Evolutionary conservation across 2,797 vertebrate species (phyloP).

Genomic region (Anolis apletophallus): DNA sequence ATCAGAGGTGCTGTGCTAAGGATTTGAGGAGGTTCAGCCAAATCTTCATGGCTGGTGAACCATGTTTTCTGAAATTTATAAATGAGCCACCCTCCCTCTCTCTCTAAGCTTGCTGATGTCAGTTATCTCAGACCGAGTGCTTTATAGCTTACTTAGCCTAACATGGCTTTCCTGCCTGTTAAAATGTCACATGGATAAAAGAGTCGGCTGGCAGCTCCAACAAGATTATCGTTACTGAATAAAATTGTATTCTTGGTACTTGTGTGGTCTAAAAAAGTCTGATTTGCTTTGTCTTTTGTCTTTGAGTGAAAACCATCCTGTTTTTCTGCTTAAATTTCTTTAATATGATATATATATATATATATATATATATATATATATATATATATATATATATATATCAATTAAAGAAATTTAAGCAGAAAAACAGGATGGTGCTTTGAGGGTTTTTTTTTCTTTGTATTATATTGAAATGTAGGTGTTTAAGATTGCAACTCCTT

Average conservation of each 20-base stretch:
- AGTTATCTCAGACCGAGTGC: conserved; percentile 68
- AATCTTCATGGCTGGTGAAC: conserved; percentile 58
- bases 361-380: too few relatives aligned
- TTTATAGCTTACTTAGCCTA: conserved; percentile 75
- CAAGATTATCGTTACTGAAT: conserved; percentile 75
- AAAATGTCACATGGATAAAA: conserved; percentile 80
- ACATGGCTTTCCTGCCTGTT: conserved; percentile 73
- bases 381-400: conserved; percentile 32
- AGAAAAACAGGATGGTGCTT: conserved; percentile 21
- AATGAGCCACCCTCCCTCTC: conserved; percentile 66
- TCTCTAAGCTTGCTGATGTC: conserved; percentile 64
- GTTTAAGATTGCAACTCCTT: too few relatives aligned
- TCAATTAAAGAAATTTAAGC: conserved; percentile 45
- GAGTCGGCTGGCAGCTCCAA: conserved; percentile 77
- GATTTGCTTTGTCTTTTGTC: conserved; percentile 68
- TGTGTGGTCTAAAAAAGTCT: conserved; percentile 64
- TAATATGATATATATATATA: too few relatives aligned
- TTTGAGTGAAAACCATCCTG: too few relatives aligned
- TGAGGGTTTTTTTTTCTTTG: neutral
- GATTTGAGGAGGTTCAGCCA: conserved; percentile 57
- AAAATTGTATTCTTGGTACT: conserved; percentile 66
- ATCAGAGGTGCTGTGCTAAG: conserved; percentile 53
- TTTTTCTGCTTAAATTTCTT: too few relatives aligned
- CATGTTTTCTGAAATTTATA: conserved; percentile 71
- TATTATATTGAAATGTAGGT: too few relatives aligned